Conservation (phyloP, 2,888 invertebrate species). For the Polylopha cassiicola region DNA sequence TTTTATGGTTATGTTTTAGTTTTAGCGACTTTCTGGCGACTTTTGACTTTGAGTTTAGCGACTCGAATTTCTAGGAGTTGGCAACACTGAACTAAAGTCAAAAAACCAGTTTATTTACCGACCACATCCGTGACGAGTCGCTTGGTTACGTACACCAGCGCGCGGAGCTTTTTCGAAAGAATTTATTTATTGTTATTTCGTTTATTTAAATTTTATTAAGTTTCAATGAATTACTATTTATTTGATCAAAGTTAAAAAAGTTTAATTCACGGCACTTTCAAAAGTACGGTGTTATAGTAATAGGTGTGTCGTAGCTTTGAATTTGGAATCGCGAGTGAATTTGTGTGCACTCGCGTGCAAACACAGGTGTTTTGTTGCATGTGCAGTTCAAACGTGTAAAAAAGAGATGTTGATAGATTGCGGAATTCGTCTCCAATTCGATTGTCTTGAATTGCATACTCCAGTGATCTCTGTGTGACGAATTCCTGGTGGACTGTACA, state of each 20-base stretch:
- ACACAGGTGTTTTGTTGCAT: conserved; percentile 43
- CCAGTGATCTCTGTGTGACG: conserved; percentile 55
- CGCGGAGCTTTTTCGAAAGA: conserved; percentile 18
- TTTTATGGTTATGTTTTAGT: too few species aligned
- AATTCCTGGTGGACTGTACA: conserved; percentile 37
- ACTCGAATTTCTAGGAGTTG: too few species aligned
- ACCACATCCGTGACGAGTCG: conserved; percentile 36
- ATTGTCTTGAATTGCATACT: conserved; percentile 47
- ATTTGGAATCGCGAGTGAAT: conserved; percentile 58
- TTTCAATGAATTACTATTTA: background rate
- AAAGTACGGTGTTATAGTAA: conserved; percentile 19
- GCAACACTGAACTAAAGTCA: conserved; percentile 41
- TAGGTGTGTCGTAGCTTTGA: conserved; percentile 61
- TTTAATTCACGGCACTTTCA: conserved; percentile 18
- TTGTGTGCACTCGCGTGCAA: conserved; percentile 58
- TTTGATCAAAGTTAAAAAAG: conserved; percentile 19
- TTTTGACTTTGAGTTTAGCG: too few species aligned
- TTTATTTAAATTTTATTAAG: too few species aligned
- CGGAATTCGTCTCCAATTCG: conserved; percentile 32
- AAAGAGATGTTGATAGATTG: conserved; percentile 37
- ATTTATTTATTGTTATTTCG: conserved; percentile 19
- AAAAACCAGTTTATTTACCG: conserved; percentile 75
- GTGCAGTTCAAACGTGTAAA: conserved; percentile 36
- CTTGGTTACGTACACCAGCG: conserved; percentile 13
- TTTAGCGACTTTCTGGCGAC: too few species aligned